Percentiles rank a stretch among this genome's conserved stretches.
These are phyloP conservation scores for Bos indicus DNA, from an alignment of 2,113 vertebrate genomes.

Conservation along the genomic window DNA sequence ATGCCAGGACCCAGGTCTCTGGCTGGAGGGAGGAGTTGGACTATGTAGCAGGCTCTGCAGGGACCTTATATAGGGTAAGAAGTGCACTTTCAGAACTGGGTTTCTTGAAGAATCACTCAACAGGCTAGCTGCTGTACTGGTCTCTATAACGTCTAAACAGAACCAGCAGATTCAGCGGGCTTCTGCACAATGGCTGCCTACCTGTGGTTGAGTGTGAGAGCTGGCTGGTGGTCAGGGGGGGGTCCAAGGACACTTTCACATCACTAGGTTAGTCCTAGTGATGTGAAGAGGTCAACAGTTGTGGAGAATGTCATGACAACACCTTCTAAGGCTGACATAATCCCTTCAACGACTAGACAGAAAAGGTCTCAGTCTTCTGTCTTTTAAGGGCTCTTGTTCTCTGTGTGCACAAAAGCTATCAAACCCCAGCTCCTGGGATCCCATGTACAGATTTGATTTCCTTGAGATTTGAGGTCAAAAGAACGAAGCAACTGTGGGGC, in stretches of 20 bases:
- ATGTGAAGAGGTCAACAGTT: not conserved
- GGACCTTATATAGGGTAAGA: not conserved
- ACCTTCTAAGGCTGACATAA: not conserved
- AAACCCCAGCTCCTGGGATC: not conserved
- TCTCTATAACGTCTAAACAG: not conserved
- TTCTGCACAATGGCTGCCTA: rapidly evolving
- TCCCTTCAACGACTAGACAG: not conserved
- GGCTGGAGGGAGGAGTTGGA: not conserved
- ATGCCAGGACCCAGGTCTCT: not conserved
- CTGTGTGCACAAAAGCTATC: not conserved
- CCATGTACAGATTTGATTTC: not conserved
- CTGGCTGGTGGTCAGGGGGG: too few relatives aligned
- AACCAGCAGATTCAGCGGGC: not conserved
- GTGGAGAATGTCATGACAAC: not conserved
- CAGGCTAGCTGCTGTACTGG: not conserved
- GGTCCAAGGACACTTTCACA: not conserved
- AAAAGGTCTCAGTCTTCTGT: not conserved
- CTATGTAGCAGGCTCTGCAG: not conserved
- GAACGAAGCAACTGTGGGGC: not conserved
- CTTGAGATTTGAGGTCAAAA: not conserved
- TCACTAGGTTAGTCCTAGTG: not conserved
- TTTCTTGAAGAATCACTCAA: not conserved
- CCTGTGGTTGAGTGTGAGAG: too few relatives aligned
- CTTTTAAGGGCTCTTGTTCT: not conserved
- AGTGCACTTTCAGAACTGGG: not conserved